Evolutionary conservation across 2,113 vertebrate genomes (phyloP).

Genomic region (Heptranchias perlo): DNA sequence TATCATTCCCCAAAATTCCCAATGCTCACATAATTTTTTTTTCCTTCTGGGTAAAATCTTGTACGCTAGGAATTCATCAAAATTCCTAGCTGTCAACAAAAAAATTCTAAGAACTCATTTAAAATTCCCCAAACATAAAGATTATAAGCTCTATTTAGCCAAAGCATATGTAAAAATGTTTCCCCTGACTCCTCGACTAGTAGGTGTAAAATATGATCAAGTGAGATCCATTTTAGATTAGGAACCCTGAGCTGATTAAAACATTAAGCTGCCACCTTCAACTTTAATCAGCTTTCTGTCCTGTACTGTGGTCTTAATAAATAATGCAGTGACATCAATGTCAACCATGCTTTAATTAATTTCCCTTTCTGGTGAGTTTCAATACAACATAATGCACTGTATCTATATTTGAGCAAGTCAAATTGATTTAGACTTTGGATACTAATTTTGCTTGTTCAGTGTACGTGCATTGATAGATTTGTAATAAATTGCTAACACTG

Average conservation of each 20-base stretch:
- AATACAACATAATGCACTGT: background rate
- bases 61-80: background rate
- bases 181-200: no score
- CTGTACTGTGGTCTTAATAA: background rate
- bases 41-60: background rate
- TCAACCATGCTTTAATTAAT: background rate
- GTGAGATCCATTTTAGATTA: background rate
- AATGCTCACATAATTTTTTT: background rate
- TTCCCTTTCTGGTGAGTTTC: background rate
- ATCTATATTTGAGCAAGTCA: background rate
- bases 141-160: background rate
- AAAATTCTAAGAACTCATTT: background rate
- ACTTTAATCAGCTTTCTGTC: background rate
- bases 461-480: background rate
- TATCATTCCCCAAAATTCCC: background rate
- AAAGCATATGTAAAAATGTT: background rate
- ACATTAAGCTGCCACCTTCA: background rate
- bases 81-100: background rate
- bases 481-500: background rate
- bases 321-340: background rate
- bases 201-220: background rate
- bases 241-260: background rate
- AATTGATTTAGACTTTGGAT: background rate
- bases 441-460: background rate
- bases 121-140: background rate